Evolutionary conservation across 1,140 invertebrate species (phyloP).

Genomic region (Oreohelix idahoensis): DNA sequence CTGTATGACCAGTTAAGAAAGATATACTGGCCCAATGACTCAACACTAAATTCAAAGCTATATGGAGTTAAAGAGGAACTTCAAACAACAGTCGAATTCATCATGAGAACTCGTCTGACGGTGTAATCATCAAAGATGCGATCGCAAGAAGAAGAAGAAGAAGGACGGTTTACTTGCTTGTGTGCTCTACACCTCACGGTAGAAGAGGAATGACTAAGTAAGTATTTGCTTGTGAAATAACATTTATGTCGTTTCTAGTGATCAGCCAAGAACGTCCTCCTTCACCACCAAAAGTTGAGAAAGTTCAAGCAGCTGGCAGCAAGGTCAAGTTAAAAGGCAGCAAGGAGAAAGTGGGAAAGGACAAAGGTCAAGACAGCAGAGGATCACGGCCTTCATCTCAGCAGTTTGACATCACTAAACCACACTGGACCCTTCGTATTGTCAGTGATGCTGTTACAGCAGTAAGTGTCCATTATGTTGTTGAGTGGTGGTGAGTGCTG

Average conservation of each 20-base stretch:
- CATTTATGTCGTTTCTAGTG: constrained; percentile 40
- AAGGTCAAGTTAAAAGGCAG: constrained; percentile 57
- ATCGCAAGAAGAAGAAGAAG: no score
- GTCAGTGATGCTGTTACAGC: constrained; percentile 66
- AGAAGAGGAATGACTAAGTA: no score
- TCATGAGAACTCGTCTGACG: no score
- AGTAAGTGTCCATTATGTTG: constrained; percentile 51
- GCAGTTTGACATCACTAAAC: constrained; percentile 70
- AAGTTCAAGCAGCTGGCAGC: constrained; percentile 49
- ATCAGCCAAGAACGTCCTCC: constrained; percentile 56
- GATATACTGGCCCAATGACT: no score
- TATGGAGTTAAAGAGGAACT: no score
- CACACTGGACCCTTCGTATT: constrained; percentile 69
- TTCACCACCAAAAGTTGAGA: constrained; percentile 62
- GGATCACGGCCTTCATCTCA: constrained; percentile 66
- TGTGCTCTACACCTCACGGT: no score
- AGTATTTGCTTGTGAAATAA: no score
- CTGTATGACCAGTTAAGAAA: no score
- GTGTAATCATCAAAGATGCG: no score
- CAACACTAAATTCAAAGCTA: no score
- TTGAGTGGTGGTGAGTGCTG: background rate
- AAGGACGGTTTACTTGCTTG: no score
- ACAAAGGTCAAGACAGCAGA: constrained; percentile 60
- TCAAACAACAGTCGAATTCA: no score
- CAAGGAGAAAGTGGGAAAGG: constrained; percentile 63